A percentile compares a stretch with the other conserved stretches of the same genome.
Evolutionary conservation across 2,113 vertebrate species (phyloP).

Genomic region (Nyctereutes procyonoides): DNA sequence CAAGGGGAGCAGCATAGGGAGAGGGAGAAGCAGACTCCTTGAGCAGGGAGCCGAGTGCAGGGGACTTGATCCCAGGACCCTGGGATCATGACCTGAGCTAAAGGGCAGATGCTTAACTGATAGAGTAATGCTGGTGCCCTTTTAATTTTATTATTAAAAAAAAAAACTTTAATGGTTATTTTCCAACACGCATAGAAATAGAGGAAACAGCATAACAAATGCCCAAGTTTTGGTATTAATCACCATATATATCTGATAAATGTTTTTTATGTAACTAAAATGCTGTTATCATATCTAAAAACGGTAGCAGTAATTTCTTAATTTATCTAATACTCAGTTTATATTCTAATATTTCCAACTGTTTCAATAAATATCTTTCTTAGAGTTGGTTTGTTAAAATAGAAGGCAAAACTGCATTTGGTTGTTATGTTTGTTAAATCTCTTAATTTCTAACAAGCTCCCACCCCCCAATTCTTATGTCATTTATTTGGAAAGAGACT

Average conservation of each 20-base stretch:
- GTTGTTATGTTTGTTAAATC: constrained; percentile 8
- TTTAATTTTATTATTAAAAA: not conserved
- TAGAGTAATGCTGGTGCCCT: not conserved
- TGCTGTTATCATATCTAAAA: not conserved
- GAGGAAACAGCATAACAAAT: not conserved
- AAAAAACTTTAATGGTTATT: not conserved
- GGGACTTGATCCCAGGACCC: not conserved
- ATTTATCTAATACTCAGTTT: not conserved
- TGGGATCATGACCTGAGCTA: not conserved
- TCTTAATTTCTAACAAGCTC: constrained; percentile 34
- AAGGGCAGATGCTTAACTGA: not conserved
- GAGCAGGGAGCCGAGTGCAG: not conserved
- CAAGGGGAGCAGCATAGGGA: not conserved
- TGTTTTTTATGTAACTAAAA: not conserved
- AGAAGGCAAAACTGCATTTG: constrained; percentile 28
- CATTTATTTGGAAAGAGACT: not conserved
- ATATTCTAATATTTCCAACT: constrained; percentile 8
- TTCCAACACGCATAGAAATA: constrained; percentile 27
- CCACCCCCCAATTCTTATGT: not conserved
- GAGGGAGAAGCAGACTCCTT: not conserved
- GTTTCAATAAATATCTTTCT: not conserved
- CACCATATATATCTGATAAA: not conserved
- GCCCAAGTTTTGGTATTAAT: not conserved
- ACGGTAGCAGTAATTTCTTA: not conserved
- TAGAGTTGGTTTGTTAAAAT: not conserved